These are phyloP conservation scores for Scrobipalpa atriplicella DNA, from an alignment of 2,888 invertebrate genomes.

Conservation along the genomic window DNA sequence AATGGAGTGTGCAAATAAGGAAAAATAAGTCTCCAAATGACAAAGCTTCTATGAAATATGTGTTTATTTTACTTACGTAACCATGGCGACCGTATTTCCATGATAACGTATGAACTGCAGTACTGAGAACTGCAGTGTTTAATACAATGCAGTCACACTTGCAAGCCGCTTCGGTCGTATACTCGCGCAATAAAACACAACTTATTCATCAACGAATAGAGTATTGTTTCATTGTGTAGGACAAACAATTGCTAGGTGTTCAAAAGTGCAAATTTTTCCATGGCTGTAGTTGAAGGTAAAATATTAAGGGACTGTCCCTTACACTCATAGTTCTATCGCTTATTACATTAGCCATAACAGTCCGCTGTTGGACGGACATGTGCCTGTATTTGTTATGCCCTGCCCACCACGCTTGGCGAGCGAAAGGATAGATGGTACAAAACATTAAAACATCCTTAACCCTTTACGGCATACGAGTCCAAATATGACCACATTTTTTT, in stretches of 20 bases:
- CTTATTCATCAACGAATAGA: neutral
- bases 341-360: no score
- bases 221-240: conserved; percentile 20
- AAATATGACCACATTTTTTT: no score
- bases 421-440: no score
- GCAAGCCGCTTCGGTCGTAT: neutral
- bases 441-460: no score
- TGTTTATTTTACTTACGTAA: neutral
- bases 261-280: neutral
- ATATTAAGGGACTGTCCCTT: no score
- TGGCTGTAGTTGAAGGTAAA: neutral
- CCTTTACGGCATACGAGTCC: no score
- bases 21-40: no score
- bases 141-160: neutral
- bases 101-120: conserved; percentile 1
- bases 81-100: neutral
- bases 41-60: neutral
- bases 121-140: neutral
- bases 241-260: conserved; percentile 2
- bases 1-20: no score
- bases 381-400: no score
- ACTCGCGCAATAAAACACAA: neutral
- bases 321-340: no score
- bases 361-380: no score
- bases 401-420: no score